Base-by-base conservation (phyloP, 1,140 invertebrate genomes). In the Hirudo medicinalis region DNA sequence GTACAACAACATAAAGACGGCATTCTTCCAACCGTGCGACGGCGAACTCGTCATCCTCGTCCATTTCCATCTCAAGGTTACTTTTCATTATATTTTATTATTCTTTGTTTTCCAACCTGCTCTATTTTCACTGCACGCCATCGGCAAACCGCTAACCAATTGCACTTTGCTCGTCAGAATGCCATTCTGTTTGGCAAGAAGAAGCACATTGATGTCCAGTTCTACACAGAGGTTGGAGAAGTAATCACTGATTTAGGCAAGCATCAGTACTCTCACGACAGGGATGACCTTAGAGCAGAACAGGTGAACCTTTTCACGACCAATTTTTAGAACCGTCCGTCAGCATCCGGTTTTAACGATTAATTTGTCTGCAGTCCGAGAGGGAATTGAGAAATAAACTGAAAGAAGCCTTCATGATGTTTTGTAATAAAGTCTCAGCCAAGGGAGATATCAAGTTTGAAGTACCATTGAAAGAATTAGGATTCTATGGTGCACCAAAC, bases 151-250 rank as follows among this genome's bases (percentile, higher is more conserved):
- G 20, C 8, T 27, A 60, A 60, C 20, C 5, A 13, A 57, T 63
- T 29, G 27, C 25, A 4, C 13, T 68, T 15, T 5, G 3, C 27
- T 22, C 13, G 20, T 9, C 76, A 90, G 87, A 91, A 98, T 82
- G 93, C 94, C 40, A 97, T 99, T 74, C 90, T 98, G 90, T 97
- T 97, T 86, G 94, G 94, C 73, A 99, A 99, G 83, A 98, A 98
- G 84, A 99, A 99, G 79, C 95, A 99, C 78, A 87, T 92, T 9
- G 96, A 99, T 83, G 94, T 99, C 5, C 95, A 99, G 80, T 99
- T 99, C 84, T 99, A 97, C 81, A 99, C 96, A 0, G 97, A 99
- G 84, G 97, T 99, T 69, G 97, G 97, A 77, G 97, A 99, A 84
- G 97, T 99, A 57, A 98, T 94, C 0, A 99, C 97, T 2, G 97